These are phyloP conservation scores for Alces alces DNA, from an alignment of 2,113 vertebrate species.

Conservation along the genomic window DNA sequence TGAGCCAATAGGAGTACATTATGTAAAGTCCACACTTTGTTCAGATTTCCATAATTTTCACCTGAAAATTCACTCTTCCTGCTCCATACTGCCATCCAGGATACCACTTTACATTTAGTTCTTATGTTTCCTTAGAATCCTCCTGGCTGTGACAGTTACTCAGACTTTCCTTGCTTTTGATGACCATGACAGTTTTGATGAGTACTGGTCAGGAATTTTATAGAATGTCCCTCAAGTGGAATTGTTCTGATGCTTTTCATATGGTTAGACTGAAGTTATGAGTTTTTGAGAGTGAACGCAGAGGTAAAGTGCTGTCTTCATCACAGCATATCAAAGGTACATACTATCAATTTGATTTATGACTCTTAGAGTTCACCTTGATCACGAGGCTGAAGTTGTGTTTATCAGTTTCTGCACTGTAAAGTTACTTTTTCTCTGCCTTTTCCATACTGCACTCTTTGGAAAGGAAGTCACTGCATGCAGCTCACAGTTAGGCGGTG, in stretches of 20 bases:
- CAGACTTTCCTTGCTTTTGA: not conserved
- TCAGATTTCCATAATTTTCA: not conserved
- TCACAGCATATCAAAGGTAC: not conserved
- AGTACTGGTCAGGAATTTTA: not conserved
- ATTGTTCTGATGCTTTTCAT: not conserved
- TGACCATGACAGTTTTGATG: not conserved
- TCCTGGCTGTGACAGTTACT: not conserved
- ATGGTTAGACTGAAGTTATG: not conserved
- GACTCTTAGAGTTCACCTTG: not conserved
- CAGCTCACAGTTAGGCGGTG: not conserved
- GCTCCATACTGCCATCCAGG: not conserved
- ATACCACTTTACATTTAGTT: not conserved
- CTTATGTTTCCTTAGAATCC: not conserved
- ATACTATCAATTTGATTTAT: not conserved
- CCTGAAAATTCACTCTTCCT: not conserved
- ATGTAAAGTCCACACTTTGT: slow-evolving; percentile 9
- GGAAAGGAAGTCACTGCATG: not conserved
- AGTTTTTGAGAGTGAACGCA: not conserved
- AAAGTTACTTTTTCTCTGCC: not conserved
- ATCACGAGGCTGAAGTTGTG: not conserved
- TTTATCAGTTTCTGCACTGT: not conserved
- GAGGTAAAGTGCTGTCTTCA: not conserved
- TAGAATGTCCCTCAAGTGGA: not conserved
- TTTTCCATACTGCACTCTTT: not conserved
- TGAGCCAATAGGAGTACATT: not conserved